Percentiles rank a stretch among this genome's conserved stretches.
phyloP scores from a whole-genome alignment of 2,888 invertebrate genomes.

The Lithophane semibrunnea region DNA sequence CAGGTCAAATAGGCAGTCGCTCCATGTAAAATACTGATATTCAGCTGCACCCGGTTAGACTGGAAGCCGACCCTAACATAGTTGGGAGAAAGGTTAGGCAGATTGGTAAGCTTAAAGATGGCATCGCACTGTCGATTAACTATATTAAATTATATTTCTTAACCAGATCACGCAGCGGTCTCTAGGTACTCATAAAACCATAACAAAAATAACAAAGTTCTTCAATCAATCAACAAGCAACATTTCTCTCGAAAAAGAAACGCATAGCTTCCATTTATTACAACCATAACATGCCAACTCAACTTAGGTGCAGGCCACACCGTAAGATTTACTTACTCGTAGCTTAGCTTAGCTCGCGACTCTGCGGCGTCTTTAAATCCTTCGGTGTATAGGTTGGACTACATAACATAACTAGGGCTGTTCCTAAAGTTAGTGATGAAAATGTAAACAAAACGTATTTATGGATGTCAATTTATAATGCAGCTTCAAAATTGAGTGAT shows the following conservation, averaged over 20 bases:
- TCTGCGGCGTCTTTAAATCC: not conserved
- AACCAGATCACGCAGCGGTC: not conserved
- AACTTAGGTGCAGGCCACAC: not conserved
- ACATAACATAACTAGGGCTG: not conserved
- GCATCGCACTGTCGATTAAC: not conserved
- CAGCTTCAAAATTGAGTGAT: no score
- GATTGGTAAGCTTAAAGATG: no score
- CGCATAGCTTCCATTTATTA: not conserved
- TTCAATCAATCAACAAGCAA: conserved; percentile 4
- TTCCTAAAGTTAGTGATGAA: not conserved
- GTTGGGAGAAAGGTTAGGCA: no score
- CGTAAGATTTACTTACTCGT: no score
- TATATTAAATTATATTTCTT: not conserved
- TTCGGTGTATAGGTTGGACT: not conserved
- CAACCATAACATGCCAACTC: not conserved
- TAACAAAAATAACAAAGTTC: not conserved
- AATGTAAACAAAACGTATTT: not conserved
- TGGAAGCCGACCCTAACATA: no score
- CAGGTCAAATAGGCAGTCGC: no score
- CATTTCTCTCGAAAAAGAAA: conserved; percentile 9
- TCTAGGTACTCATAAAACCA: not conserved
- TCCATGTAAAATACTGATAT: no score
- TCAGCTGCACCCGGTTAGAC: no score
- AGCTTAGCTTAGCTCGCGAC: not conserved
- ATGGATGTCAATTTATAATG: not conserved